These are phyloP conservation scores for Semnornis frantzii DNA, from an alignment of 2,113 vertebrate species.

Conservation along the genomic window DNA sequence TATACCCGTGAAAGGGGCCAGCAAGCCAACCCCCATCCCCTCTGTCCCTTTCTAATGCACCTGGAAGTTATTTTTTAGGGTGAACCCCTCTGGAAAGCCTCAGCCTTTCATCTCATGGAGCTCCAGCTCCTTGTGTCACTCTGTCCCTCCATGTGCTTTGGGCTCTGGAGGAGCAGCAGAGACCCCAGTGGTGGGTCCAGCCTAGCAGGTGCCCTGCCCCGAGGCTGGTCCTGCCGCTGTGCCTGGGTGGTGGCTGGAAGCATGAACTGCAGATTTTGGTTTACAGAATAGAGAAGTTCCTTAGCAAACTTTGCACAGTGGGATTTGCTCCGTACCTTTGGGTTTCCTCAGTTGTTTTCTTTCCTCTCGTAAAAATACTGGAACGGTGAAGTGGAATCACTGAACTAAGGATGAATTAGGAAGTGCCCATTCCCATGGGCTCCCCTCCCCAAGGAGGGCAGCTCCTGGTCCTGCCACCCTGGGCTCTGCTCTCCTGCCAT, in stretches of 20 bases:
- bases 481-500: not conserved
- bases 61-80: constrained; percentile 6
- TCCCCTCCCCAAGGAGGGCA: not conserved
- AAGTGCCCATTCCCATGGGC: rapidly evolving
- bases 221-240: not conserved
- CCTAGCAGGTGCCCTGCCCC: not conserved
- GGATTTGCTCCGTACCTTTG: constrained; percentile 23
- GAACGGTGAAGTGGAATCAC: not conserved
- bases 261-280: constrained; percentile 45
- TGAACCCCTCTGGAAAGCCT: not conserved
- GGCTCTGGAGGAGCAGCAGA: not conserved
- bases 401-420: not conserved
- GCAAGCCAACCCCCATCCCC: not conserved
- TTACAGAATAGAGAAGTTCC: constrained; percentile 58
- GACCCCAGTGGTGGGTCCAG: not conserved
- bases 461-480: not conserved
- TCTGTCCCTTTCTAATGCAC: not conserved
- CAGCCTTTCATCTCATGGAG: not conserved
- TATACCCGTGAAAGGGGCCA: not conserved
- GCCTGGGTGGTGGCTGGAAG: constrained; percentile 8
- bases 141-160: not conserved
- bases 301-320: constrained; percentile 73
- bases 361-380: not conserved
- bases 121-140: not conserved
- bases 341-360: not conserved